These are phyloP conservation scores for Dryomyza anilis DNA, from an alignment of 2,888 invertebrate species.

Conservation along the genomic window DNA sequence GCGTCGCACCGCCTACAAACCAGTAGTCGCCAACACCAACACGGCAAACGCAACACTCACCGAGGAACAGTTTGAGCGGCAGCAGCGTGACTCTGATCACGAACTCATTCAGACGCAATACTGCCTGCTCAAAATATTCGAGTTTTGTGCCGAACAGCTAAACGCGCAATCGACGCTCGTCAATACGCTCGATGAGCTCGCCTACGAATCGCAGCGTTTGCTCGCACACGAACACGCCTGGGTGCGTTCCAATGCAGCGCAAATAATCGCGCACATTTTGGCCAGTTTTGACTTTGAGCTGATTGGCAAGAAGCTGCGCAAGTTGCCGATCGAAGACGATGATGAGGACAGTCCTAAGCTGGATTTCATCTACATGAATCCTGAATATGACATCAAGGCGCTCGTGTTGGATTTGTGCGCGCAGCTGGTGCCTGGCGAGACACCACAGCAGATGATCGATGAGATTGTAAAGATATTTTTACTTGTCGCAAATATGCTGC, in stretches of 20 bases:
- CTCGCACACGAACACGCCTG: constrained; percentile 84
- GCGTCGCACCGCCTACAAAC: constrained; percentile 23
- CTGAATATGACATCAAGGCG: constrained; percentile 68
- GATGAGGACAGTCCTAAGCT: constrained; percentile 39
- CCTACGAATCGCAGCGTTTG: constrained; percentile 72
- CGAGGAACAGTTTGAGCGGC: constrained; percentile 58
- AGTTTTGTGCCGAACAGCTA: constrained; percentile 68
- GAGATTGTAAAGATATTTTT: constrained; percentile 73
- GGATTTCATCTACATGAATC: constrained; percentile 69
- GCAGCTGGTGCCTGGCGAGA: constrained; percentile 70
- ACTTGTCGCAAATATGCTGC: constrained; percentile 72
- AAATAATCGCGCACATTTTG: constrained; percentile 76
- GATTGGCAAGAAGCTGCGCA: constrained; percentile 64
- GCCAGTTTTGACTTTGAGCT: constrained; percentile 68
- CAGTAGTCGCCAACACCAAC: constrained; percentile 32
- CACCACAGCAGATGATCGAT: constrained; percentile 76
- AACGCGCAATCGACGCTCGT: constrained; percentile 52
- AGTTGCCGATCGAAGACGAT: constrained; percentile 38
- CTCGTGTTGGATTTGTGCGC: constrained; percentile 77
- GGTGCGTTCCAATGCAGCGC: constrained; percentile 80
- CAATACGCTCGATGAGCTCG: constrained; percentile 64
- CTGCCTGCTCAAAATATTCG: constrained; percentile 71
- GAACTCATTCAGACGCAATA: constrained; percentile 77
- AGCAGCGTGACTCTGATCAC: constrained; percentile 72
- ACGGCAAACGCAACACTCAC: no score